A percentile compares a stretch with the other conserved stretches of the same genome.
phyloP scores from a whole-genome alignment of 2,113 vertebrate species.

The Terrapene triunguis region DNA sequence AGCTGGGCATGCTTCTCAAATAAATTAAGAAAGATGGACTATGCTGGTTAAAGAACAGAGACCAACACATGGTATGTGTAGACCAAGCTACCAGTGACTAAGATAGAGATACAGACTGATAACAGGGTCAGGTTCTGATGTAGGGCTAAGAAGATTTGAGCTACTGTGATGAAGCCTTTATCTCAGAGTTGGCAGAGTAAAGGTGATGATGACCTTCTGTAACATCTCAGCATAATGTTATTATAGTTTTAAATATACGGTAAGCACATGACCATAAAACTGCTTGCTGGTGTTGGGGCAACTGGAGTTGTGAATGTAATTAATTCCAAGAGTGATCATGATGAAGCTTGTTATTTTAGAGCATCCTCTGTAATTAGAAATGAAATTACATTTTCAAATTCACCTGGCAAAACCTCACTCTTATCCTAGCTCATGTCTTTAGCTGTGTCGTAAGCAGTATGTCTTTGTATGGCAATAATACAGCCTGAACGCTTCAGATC shows the following conservation, averaged over 20 bases:
- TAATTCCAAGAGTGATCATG: background rate
- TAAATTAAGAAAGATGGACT: background rate
- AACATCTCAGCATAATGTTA: background rate
- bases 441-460: too few relatives aligned
- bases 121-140: background rate
- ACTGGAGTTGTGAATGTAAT: background rate
- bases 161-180: background rate
- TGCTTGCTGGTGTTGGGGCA: background rate
- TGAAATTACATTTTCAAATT: too few relatives aligned
- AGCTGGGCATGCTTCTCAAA: background rate
- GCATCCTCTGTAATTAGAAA: background rate
- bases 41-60: background rate
- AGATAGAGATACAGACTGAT: background rate
- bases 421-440: too few relatives aligned
- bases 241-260: background rate
- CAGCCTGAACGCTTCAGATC: too few relatives aligned
- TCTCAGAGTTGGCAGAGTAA: background rate
- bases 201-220: background rate
- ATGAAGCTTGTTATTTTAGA: background rate
- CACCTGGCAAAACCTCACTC: too few relatives aligned
- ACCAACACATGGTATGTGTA: background rate
- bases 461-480: too few relatives aligned
- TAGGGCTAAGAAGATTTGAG: background rate
- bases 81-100: background rate
- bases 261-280: background rate